Evolutionary conservation across 35 echinoderm and acorn worm genomes (phyloP).

Genomic region (Acanthaster planci): DNA sequence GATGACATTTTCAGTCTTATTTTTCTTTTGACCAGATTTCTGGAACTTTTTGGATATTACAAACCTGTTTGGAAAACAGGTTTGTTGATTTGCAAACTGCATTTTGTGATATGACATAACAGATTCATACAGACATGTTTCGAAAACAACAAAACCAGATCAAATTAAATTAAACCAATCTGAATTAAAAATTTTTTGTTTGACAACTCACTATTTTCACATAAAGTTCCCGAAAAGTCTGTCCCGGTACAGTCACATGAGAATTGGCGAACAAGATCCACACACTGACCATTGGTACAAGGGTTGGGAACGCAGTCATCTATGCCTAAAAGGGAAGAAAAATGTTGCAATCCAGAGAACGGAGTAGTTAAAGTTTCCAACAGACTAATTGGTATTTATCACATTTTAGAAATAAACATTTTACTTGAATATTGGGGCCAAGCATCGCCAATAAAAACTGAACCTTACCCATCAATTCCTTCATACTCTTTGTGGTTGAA

Average conservation of each 20-base stretch:
- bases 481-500: not conserved
- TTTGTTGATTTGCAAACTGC: too few species aligned
- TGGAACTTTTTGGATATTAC: too few species aligned
- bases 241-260: slow-evolving; percentile 19
- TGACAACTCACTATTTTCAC: slow-evolving; percentile 29
- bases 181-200: too few species aligned
- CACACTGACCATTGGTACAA: slow-evolving; percentile 28
- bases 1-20: too few species aligned
- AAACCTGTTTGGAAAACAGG: too few species aligned
- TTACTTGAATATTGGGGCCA: not conserved
- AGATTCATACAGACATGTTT: too few species aligned
- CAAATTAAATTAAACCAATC: too few species aligned
- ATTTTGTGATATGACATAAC: too few species aligned
- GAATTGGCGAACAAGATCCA: not conserved
- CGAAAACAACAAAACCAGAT: too few species aligned
- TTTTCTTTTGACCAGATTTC: too few species aligned
- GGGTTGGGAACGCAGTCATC: slow-evolving; percentile 6
- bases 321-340: not conserved
- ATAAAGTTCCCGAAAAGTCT: slow-evolving; percentile 13
- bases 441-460: not conserved
- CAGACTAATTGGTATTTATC: not conserved
- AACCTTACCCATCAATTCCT: not conserved
- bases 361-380: not conserved
- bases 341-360: not conserved
- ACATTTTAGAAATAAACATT: not conserved